Base-by-base conservation (phyloP, 2,888 invertebrate genomes). In the Toxonevra muliebris region DNA sequence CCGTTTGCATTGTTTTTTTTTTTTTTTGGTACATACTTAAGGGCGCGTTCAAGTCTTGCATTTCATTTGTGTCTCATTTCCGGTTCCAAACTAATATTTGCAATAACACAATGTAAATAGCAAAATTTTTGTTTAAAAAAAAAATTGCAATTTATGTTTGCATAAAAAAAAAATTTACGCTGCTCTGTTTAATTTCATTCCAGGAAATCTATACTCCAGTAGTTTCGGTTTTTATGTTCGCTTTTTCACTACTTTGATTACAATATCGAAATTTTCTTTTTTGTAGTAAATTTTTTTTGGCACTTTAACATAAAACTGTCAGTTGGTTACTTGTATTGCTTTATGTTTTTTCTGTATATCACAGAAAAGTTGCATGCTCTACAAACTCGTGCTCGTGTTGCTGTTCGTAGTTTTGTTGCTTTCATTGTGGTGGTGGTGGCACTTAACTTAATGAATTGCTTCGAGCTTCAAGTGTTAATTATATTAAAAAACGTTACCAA, bases 401-500 rank as follows among this genome's bases (percentile, higher is more conserved):
- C 30, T 30, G 30, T 30, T 30, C n/a, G n/a, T n/a, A n/a, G n/a
- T n/a, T 20, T 59, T 60, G 48, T 45, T 60, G 60, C 50, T 30
- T 30, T 30, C 30, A 30, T 30, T 30, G 30, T 30, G 2, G 30
- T 30, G 2, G 30, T 48, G 48, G 53, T 53, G 53, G 53, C 53
- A 53, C 53, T 53, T 53, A 53, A 19, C 53, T 12, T 53, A 53
- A 53, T 53, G 53, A 53, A 17, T 19, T 53, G 53, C 15, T 19
- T n/a, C 53, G 30, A 30, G 30, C 30, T 30, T 30, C 30, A 30
- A 30, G 30, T 30, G 8, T 42, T 15, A 52, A 40, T 19, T 2
- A 54, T 10, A 17, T 8, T 50, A 55, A 61, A 48, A 10, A 62
- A 40, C 48, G 59, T 62, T 42, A 54, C 42, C 50, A 70, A 62